Conservation (phyloP, 2,888 invertebrate genomes). For the Nasonovia ribisnigri region DNA sequence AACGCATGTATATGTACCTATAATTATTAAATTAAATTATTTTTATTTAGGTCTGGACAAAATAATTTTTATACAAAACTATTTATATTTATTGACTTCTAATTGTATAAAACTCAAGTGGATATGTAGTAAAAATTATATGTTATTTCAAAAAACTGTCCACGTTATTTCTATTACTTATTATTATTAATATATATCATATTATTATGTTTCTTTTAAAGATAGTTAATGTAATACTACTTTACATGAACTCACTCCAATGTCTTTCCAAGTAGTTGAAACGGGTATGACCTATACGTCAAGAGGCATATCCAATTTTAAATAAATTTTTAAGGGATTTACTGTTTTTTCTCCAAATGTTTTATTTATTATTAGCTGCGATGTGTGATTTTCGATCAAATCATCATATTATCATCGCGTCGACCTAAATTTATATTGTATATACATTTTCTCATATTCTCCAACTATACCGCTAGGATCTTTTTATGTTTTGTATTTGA, state of each 20-base stretch:
- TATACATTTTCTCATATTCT: slow-evolving; percentile 10
- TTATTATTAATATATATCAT: not conserved
- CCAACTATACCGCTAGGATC: not conserved
- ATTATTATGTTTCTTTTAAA: not conserved
- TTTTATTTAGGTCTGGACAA: not conserved
- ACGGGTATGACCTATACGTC: slow-evolving; percentile 12
- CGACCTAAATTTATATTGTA: slow-evolving; percentile 31
- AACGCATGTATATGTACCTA: not conserved
- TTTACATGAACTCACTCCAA: slow-evolving; percentile 54
- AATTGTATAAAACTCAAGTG: slow-evolving; percentile 7
- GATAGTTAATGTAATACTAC: not conserved
- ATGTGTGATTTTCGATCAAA: not conserved
- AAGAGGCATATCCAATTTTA: not conserved
- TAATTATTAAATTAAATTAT: slow-evolving; percentile 19
- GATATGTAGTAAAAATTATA: not conserved
- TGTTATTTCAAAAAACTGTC: not conserved
- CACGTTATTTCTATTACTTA: not conserved
- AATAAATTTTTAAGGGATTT: slow-evolving; percentile 54
- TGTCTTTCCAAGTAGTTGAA: slow-evolving; percentile 60
- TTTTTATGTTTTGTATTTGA: not conserved
- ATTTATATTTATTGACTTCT: slow-evolving; percentile 29
- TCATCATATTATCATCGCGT: not conserved
- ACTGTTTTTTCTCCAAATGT: not conserved
- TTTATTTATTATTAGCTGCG: not conserved
- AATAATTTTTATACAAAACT: slow-evolving; percentile 43